Percentiles rank a stretch among this genome's conserved stretches.
phyloP scores from a whole-genome alignment of 2,888 invertebrate genomes.

The Brachypterus glaber region DNA sequence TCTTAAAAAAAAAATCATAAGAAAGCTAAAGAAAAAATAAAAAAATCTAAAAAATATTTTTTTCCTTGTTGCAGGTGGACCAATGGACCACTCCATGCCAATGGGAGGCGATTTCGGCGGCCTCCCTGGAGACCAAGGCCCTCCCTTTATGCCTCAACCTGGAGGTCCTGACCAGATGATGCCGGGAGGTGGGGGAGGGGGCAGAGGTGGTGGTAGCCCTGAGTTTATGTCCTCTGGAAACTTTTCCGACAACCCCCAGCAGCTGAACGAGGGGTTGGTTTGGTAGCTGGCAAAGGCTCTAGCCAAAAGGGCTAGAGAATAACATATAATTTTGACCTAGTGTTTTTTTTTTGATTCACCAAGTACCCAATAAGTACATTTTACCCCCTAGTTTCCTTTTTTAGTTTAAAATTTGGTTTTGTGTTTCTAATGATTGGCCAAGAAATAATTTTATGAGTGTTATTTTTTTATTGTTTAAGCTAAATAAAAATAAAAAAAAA shows the following conservation, averaged over 20 bases:
- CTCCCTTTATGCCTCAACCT: constrained; percentile 48
- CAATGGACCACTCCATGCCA: constrained; percentile 60
- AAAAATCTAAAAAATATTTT: constrained; percentile 39
- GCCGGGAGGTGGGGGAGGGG: constrained; percentile 56
- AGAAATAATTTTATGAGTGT: too few species aligned
- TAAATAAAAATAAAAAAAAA: too few species aligned
- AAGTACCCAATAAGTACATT: too few species aligned
- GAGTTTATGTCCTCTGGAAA: constrained; percentile 58
- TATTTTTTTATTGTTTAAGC: too few species aligned
- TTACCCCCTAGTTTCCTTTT: too few species aligned
- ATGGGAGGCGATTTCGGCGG: constrained; percentile 73
- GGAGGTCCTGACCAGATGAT: constrained; percentile 55
- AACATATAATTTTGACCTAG: too few species aligned
- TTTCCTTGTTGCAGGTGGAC: constrained; percentile 47
- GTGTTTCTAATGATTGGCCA: too few species aligned
- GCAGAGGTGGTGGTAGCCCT: constrained; percentile 61
- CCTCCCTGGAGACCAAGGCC: constrained; percentile 53
- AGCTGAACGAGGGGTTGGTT: constrained; percentile 64
- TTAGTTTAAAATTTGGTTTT: too few species aligned
- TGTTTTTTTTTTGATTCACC: too few species aligned
- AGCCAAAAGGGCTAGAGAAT: constrained; percentile 41
- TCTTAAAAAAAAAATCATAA: too few species aligned
- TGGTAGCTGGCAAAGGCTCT: constrained; percentile 54
- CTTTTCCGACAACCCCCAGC: constrained; percentile 61
- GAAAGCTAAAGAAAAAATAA: too few species aligned